These are phyloP conservation scores for Pyxicephalus adspersus DNA, from an alignment of 2,113 vertebrate genomes.

Conservation along the genomic window DNA sequence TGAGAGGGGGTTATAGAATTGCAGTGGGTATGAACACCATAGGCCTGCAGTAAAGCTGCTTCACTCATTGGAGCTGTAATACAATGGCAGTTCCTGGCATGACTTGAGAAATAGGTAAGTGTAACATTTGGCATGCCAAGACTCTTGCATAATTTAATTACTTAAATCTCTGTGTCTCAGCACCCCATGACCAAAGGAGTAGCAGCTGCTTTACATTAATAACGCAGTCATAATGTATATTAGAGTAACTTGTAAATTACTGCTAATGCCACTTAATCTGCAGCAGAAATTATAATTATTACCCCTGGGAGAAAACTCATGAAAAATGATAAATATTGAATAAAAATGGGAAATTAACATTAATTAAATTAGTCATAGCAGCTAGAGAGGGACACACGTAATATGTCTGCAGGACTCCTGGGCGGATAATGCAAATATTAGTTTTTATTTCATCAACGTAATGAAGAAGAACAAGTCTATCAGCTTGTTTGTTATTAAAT, in stretches of 20 bases:
- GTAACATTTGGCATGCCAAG: no score
- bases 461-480: neutral
- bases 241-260: neutral
- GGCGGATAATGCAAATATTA: neutral
- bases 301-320: neutral
- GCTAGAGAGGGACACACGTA: neutral
- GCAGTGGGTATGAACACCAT: no score
- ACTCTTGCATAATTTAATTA: no score
- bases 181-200: no score
- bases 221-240: neutral
- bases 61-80: no score
- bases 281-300: slow-evolving; percentile 4
- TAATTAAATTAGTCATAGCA: neutral
- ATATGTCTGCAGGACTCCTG: neutral
- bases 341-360: neutral
- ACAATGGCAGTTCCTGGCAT: no score
- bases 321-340: slow-evolving; percentile 14
- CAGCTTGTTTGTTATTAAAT: neutral
- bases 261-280: slow-evolving; percentile 16
- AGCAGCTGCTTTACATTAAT: neutral
- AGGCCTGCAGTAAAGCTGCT: no score
- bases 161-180: no score
- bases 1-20: no score
- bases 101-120: no score
- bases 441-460: neutral